A percentile compares a stretch with the other conserved stretches of the same genome.
phyloP scores from a whole-genome alignment of 2,888 invertebrate genomes.

The Agrypnus murinus region DNA sequence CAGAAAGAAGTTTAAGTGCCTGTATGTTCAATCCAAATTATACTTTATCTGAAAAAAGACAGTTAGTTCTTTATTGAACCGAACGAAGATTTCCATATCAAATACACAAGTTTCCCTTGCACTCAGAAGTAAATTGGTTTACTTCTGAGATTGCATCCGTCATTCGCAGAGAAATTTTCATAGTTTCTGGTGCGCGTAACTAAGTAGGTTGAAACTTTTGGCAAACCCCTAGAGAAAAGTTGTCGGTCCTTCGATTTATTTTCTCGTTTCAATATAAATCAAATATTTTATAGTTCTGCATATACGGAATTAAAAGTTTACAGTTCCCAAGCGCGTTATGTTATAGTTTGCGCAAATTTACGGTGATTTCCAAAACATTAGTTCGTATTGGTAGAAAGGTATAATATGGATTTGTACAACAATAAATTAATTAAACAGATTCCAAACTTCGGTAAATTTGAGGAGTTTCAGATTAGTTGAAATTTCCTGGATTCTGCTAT shows the following conservation, averaged over 20 bases:
- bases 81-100: background rate
- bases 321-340: background rate
- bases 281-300: constrained; percentile 20
- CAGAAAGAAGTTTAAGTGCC: too few relatives aligned
- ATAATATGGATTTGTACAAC: constrained; percentile 15
- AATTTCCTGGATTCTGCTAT: constrained; percentile 12
- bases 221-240: constrained; percentile 10
- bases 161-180: constrained; percentile 28
- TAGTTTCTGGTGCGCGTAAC: constrained; percentile 28
- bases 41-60: too few relatives aligned
- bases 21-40: too few relatives aligned
- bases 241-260: constrained; percentile 33
- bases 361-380: background rate
- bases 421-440: constrained; percentile 24
- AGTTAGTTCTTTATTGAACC: too few relatives aligned
- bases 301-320: constrained; percentile 33
- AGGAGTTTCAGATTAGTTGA: constrained; percentile 16
- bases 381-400: constrained; percentile 3
- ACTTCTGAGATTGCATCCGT: constrained; percentile 19
- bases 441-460: constrained; percentile 20
- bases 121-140: constrained; percentile 15
- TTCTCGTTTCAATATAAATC: constrained; percentile 27
- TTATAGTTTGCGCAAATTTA: background rate
- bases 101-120: constrained; percentile 18
- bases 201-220: constrained; percentile 16